Evolutionary conservation across 2,888 invertebrate genomes (phyloP), one percentile per base, ranked within the genome.

Genomic region (Agrotis segetum): DNA sequence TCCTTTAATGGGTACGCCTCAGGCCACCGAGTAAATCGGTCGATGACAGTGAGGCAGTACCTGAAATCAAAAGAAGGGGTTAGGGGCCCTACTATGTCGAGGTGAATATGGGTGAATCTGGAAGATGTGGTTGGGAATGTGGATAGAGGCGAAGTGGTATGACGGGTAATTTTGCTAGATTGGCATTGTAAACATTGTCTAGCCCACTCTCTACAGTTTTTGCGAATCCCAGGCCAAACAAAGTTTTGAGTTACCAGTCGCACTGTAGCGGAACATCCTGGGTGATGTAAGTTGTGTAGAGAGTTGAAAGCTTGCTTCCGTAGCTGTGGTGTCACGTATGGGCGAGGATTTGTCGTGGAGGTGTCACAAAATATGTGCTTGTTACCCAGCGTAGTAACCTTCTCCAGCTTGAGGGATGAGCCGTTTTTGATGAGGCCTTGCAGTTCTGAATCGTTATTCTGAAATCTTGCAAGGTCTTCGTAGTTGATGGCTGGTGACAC

Each of bases 401-500:
- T 62, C 11, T 62, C 17, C 6, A 63, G 63, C n/a, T 44, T 63
- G 1, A 63, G 53, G 1, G 62, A 19, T 7, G 62, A 52, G 14
- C 62, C 52, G 16, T 63, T 6, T 9, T 16, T 34, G 1, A 63
- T 40, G 0, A 63, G 62, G 16, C 29, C 40, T 40, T 40, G 62
- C 34, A 63, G 50, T 40, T 63, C 62, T 52, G 50, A 9, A 16
- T 63, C 62, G 1, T 40, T 34, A n/a, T 14, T 21, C 40, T 63
- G 62, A 44, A 53, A 9, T 16, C 21, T 40, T 53, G 63, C 40
- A 17, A 63, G 52, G 7, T 34, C 53, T 17, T 63, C 63, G 52
- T 17, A 63, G 21, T 63, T 21, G 11, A 63, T 53, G 1, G 52
- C 63, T 34, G 34, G 1, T 56, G 56, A 56, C 17, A 56, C 56